These are phyloP conservation scores for Neogale vison DNA, from an alignment of 2,113 vertebrate species.

Conservation along the genomic window DNA sequence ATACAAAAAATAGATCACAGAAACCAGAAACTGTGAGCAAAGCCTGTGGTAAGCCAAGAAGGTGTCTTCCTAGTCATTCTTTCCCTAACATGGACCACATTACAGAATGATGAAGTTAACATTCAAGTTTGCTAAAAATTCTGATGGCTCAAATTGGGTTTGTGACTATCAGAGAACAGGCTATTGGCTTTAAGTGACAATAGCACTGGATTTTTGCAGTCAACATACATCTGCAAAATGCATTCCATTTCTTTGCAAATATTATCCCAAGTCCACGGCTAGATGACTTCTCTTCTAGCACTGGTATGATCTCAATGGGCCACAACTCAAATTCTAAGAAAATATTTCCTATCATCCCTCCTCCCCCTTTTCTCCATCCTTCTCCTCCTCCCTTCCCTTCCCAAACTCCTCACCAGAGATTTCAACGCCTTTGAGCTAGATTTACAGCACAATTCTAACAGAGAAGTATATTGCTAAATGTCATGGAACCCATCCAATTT, in stretches of 20 bases:
- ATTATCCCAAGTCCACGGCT: conserved; percentile 3
- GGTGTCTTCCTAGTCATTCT: conserved; percentile 38
- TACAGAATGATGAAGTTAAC: conserved; percentile 33
- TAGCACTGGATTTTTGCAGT: not conserved
- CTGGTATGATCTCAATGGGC: not conserved
- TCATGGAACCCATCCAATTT: not conserved
- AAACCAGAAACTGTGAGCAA: conserved; percentile 75
- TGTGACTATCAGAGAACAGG: not conserved
- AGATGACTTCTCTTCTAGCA: conserved; percentile 24
- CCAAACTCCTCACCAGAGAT: conserved; percentile 21
- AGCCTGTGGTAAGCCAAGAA: conserved; percentile 54
- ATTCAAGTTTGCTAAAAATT: conserved; percentile 27
- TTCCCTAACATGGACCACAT: not conserved
- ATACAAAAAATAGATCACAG: conserved; percentile 78
- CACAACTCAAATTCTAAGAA: conserved; percentile 56
- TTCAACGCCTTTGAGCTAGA: conserved; percentile 27
- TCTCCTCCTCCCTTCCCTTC: not conserved
- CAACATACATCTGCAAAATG: conserved; percentile 50
- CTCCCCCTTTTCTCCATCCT: not conserved
- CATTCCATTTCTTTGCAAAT: conserved; percentile 29
- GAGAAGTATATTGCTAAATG: conserved; percentile 9
- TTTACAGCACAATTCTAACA: conserved; percentile 23
- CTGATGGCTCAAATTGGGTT: not conserved
- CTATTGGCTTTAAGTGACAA: conserved; percentile 19
- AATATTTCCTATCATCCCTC: not conserved